These are phyloP conservation scores for Deroplatys truncata DNA, from an alignment of 2,888 invertebrate species.

Conservation along the genomic window DNA sequence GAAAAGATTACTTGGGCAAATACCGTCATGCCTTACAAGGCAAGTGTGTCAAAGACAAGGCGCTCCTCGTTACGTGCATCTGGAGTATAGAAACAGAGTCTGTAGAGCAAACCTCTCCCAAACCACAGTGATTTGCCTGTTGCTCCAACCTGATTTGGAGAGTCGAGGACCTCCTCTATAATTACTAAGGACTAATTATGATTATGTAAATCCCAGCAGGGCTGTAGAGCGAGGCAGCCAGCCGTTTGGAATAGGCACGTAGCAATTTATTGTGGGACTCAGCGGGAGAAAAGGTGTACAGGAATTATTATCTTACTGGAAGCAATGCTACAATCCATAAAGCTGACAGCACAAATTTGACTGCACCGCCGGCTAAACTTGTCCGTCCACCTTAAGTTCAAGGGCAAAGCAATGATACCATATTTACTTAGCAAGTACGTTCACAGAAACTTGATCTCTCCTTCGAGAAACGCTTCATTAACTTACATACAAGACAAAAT, in stretches of 20 bases:
- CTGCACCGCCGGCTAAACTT: neutral
- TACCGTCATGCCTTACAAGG: no score
- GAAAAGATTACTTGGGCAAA: no score
- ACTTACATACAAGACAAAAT: no score
- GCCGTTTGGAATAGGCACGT: neutral
- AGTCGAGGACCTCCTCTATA: neutral
- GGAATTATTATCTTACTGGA: neutral
- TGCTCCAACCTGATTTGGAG: neutral
- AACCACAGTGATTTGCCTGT: neutral
- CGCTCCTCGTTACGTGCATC: neutral
- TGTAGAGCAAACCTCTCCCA: neutral
- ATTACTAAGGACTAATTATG: constrained; percentile 17
- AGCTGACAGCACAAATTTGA: neutral
- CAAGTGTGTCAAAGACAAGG: no score
- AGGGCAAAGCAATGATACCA: neutral
- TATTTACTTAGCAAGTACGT: no score
- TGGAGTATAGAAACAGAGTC: neutral
- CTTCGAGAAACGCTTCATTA: no score
- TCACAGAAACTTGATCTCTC: no score
- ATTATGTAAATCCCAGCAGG: constrained; percentile 19
- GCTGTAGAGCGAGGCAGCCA: neutral
- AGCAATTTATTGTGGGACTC: neutral
- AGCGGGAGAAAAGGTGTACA: neutral
- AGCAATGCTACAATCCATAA: neutral
- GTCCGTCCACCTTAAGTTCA: neutral